A percentile compares a stretch with the other conserved stretches of the same genome.
Conservation (phyloP, 2,113 vertebrate species). For the Pelusios castaneus region DNA sequence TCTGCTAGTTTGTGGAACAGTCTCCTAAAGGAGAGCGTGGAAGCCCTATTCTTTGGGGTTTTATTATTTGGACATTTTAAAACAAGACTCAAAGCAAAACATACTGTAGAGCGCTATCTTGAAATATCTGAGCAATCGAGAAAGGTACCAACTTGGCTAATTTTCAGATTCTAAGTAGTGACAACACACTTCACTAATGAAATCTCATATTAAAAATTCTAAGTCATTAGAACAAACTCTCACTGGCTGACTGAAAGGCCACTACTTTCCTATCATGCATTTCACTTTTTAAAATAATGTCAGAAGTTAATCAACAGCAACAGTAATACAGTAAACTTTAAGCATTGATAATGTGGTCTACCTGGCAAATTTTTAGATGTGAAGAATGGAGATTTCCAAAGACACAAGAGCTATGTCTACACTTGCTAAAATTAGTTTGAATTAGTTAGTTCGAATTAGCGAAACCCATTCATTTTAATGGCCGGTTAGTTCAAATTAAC, state of each 20-base stretch:
- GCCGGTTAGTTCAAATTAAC: too few species aligned
- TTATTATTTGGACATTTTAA: not conserved
- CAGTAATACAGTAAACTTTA: not conserved
- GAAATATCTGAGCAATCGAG: not conserved
- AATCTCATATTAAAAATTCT: not conserved
- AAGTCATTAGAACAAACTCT: not conserved
- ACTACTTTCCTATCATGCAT: not conserved
- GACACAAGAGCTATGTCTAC: too few species aligned
- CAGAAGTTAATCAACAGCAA: not conserved
- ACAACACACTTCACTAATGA: not conserved
- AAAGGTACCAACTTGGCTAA: not conserved
- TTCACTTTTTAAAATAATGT: not conserved
- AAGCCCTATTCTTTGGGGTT: not conserved
- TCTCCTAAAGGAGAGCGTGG: not conserved
- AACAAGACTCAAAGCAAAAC: not conserved
- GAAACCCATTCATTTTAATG: too few species aligned
- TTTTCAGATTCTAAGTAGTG: not conserved
- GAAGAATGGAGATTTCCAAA: not conserved
- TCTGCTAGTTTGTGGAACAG: not conserved
- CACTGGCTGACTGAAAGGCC: not conserved
- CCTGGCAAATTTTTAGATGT: not conserved
- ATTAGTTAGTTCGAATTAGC: too few species aligned
- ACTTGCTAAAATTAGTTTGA: too few species aligned
- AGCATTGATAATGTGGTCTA: accelerated
- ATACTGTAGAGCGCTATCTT: not conserved